Conservation (phyloP, 2,888 invertebrate genomes). For the Agonopterix arenella region DNA sequence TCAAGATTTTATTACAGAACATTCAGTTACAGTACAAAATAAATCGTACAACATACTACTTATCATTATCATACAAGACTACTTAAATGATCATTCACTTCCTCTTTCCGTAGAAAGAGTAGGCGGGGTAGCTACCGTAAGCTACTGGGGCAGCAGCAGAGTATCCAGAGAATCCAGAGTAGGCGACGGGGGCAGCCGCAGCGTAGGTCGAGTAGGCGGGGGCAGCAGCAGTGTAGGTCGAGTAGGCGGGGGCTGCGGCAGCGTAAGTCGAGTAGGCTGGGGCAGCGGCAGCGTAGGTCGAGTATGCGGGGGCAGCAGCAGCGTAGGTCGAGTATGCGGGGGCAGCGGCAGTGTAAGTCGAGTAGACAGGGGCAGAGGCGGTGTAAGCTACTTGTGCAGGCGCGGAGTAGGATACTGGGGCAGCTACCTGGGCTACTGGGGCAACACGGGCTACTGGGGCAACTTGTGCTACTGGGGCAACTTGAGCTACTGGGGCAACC, state of each 20-base stretch:
- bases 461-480: no score
- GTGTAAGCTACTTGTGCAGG: slow-evolving; percentile 16
- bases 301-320: no score
- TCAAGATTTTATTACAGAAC: no score
- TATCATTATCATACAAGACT: slow-evolving; percentile 3
- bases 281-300: no score
- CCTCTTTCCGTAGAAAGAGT: slow-evolving; percentile 6
- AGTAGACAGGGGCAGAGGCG: background rate
- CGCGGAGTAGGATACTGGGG: background rate
- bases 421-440: no score
- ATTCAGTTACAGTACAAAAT: slow-evolving; percentile 8
- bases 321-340: no score
- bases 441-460: no score
- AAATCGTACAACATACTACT: slow-evolving; percentile 3
- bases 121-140: slow-evolving; percentile 5
- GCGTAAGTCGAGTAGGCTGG: no score
- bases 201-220: background rate
- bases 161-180: slow-evolving; percentile 1
- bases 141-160: slow-evolving; percentile 9
- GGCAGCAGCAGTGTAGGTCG: no score
- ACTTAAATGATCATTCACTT: slow-evolving; percentile 8
- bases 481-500: no score
- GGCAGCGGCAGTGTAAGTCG: background rate
- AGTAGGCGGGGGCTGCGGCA: slow-evolving; percentile 1
- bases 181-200: no score